A percentile compares a stretch with the other conserved stretches of the same genome.
These are phyloP conservation scores for Drosophila kokeensis DNA, from an alignment of 2,888 invertebrate genomes.

Conservation along the genomic window DNA sequence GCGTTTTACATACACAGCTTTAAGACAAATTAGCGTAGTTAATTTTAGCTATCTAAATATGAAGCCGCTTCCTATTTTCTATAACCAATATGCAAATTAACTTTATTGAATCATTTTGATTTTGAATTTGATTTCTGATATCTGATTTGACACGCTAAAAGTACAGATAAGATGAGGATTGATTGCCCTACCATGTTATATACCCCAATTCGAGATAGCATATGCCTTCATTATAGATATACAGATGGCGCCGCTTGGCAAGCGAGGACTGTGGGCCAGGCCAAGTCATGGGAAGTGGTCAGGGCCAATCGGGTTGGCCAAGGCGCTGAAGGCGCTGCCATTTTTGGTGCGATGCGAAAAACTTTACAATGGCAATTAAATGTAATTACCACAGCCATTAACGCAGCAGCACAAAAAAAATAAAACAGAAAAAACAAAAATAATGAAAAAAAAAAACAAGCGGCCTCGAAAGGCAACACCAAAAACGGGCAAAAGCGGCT, in stretches of 20 bases:
- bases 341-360: slow-evolving; percentile 76
- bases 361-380: slow-evolving; percentile 78
- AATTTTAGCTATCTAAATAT: background rate
- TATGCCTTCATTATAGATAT: slow-evolving; percentile 11
- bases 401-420: slow-evolving; percentile 58
- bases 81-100: background rate
- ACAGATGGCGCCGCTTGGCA: slow-evolving; percentile 46
- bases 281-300: slow-evolving; percentile 49
- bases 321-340: slow-evolving; percentile 62
- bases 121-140: background rate
- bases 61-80: background rate
- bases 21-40: background rate
- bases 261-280: slow-evolving; percentile 22
- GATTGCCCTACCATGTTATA: background rate
- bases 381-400: slow-evolving; percentile 77
- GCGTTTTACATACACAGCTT: background rate
- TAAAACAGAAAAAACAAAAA: background rate
- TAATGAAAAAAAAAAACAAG: slow-evolving; percentile 11
- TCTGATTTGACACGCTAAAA: background rate
- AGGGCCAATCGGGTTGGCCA: slow-evolving; percentile 45
- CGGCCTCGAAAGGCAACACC: slow-evolving; percentile 59
- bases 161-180: background rate
- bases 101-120: background rate
- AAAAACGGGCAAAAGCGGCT: slow-evolving; percentile 66
- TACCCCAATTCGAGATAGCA: background rate